These are phyloP conservation scores for Zosterops japonicus DNA, from an alignment of 2,113 vertebrate species.

Conservation along the genomic window DNA sequence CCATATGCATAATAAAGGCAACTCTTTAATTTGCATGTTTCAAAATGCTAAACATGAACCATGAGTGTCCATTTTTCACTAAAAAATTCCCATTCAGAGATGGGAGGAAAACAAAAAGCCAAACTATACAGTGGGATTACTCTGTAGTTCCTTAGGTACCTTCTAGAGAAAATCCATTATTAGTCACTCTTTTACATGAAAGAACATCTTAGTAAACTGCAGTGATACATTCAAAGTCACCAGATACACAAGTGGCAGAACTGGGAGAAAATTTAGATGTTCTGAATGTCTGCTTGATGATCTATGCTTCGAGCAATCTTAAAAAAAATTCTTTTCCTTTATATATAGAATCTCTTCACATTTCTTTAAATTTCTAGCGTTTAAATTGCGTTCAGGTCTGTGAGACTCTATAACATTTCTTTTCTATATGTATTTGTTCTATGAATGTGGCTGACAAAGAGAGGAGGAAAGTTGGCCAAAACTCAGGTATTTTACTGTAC, in stretches of 20 bases:
- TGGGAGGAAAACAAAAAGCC: neutral
- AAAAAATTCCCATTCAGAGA: neutral
- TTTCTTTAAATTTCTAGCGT: neutral
- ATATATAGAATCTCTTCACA: neutral
- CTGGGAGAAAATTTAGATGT: neutral
- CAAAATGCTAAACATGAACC: neutral
- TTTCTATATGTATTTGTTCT: conserved; percentile 6
- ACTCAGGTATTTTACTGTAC: conserved; percentile 46
- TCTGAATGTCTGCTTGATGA: neutral
- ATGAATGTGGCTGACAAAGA: neutral
- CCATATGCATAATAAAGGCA: neutral
- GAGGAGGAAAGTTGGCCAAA: neutral
- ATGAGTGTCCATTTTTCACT: neutral
- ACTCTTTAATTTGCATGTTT: neutral
- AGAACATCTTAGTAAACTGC: neutral
- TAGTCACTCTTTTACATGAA: neutral
- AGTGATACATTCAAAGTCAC: neutral
- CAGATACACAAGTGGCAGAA: neutral
- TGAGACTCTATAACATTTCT: neutral
- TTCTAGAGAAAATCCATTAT: neutral
- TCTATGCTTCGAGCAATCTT: neutral
- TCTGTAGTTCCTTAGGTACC: neutral
- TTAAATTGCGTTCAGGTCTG: neutral
- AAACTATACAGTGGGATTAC: neutral
- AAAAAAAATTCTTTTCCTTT: neutral